Evolutionary conservation across 2,113 vertebrate genomes (phyloP), one percentile per base, ranked within the genome.

Genomic region (Psittacula cyanocephala): DNA sequence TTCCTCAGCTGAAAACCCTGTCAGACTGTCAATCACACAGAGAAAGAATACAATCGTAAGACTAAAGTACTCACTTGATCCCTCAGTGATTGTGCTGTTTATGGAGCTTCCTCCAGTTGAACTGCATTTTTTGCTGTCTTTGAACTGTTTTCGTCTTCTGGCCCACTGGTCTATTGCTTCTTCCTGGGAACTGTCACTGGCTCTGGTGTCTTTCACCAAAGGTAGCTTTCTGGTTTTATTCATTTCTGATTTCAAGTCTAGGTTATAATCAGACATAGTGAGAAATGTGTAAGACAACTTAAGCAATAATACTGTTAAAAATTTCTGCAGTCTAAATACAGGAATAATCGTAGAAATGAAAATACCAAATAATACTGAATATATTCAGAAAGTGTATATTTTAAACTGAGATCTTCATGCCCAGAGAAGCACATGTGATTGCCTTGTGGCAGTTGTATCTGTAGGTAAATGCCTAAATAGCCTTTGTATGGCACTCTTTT

Each of bases 71-170:
- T 97, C 89, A 99, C 99, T 95, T 85, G 98, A 99, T 87, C 98
- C 98, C 71, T 99, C 98, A 2, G 98, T 99, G 91, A 99, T 96
- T 75, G 98, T 99, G 69, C 98, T 99, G 94, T 98, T 97, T 35
- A 98, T 94, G 11, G 98, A 99, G 57, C 98, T 98, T 52, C 97
- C 98, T 69, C 98, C 98, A 24, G 97, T 89, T 31, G 99, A 99
- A 90, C 98, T 98, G 94, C 98, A 98, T 44, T 98, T 98, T 75
- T 98, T 98, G 89, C 98, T 98, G 7, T 99, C 98, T 93, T 98
- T 99, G 96, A 98, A 99, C 24, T 98, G 98, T 72, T 98, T 98
- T 13, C 99, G 97, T 87, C 98, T 98, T 70, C 97, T 98, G 79
- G 98, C 98, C 98, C 98, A 99, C 76, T 97, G 98, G 76, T 99